phyloP scores from a whole-genome alignment of 2,888 invertebrate species.

The Venusia cambrica region DNA sequence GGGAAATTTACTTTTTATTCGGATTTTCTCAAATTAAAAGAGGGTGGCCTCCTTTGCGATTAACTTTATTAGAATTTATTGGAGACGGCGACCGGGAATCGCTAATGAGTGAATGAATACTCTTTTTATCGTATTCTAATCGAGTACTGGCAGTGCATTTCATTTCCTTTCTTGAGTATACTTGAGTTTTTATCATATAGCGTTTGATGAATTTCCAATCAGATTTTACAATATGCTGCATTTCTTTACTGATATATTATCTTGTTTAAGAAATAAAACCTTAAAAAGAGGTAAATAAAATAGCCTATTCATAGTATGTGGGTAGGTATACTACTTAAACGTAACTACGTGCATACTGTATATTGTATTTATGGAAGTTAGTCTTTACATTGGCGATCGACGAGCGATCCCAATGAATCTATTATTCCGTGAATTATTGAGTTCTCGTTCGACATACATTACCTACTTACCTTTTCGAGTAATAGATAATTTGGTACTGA shows the following conservation, averaged over 20 bases:
- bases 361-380: no score
- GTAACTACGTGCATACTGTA: no score
- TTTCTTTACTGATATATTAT: no score
- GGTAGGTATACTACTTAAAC: no score
- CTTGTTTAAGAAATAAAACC: no score
- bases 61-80: constrained; percentile 74
- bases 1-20: constrained; percentile 38
- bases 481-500: constrained; percentile 9
- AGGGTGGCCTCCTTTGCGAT: constrained; percentile 52
- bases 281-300: no score
- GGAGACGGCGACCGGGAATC: constrained; percentile 48
- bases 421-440: constrained; percentile 9
- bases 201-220: constrained; percentile 6
- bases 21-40: constrained; percentile 53
- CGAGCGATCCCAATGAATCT: constrained; percentile 6
- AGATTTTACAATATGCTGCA: no score
- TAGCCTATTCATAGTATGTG: no score
- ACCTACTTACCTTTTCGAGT: constrained; percentile 13
- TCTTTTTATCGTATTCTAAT: constrained; percentile 46
- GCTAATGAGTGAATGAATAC: constrained; percentile 49
- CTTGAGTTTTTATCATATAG: constrained; percentile 14
- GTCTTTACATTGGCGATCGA: no score
- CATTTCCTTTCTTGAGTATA: constrained; percentile 13
- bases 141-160: constrained; percentile 23
- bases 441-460: constrained; percentile 12